These are phyloP conservation scores for Mormyrus hasselquistii DNA, from an alignment of 2,797 vertebrate species.

Conservation along the genomic window DNA sequence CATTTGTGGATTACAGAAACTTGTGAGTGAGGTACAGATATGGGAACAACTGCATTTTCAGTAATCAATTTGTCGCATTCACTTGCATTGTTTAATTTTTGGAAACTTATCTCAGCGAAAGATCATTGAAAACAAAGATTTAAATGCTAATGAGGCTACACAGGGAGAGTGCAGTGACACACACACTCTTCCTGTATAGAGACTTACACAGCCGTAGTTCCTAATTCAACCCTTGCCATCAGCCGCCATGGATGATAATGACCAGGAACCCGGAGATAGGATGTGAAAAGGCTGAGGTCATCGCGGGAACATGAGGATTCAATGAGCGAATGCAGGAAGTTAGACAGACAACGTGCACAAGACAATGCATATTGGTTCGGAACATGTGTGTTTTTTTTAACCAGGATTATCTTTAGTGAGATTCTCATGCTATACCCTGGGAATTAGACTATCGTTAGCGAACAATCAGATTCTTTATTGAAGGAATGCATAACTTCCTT, in stretches of 20 bases:
- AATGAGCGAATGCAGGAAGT: background rate
- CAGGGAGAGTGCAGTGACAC: background rate
- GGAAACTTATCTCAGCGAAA: background rate
- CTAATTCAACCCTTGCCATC: background rate
- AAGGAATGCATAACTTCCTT: background rate
- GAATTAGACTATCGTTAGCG: background rate
- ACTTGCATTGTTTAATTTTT: background rate
- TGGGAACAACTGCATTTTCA: background rate
- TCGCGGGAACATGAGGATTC: background rate
- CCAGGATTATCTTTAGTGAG: background rate
- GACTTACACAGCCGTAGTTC: background rate
- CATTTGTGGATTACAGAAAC: background rate
- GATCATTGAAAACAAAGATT: background rate
- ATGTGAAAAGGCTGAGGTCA: background rate
- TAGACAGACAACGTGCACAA: background rate
- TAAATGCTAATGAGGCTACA: background rate
- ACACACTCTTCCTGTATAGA: background rate
- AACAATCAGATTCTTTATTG: background rate
- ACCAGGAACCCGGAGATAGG: background rate
- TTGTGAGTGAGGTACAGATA: background rate
- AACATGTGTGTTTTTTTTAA: background rate
- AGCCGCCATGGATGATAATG: background rate
- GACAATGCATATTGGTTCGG: background rate
- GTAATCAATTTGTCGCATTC: background rate
- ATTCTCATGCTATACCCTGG: background rate